Evolutionary conservation across 2,797 vertebrate genomes (phyloP), one percentile per base, ranked within the genome.

Genomic region (Lithobates sylvaticus): DNA sequence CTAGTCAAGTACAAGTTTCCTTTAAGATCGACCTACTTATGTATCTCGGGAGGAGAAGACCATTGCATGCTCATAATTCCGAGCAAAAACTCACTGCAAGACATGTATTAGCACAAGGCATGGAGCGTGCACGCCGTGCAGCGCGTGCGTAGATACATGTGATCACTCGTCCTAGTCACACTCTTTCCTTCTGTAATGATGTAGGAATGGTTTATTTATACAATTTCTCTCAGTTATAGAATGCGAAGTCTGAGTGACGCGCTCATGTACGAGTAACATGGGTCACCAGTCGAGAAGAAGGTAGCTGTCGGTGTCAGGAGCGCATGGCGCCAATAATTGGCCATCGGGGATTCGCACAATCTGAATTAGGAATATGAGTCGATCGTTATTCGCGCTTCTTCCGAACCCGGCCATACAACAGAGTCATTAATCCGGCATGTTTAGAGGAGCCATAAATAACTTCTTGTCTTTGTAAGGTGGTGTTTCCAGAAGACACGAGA

Each of bases 371-470:
- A 12, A 73, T 82, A 73, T 44, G 80, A 82, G n/a, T 73, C 4
- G 64, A 67, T 15, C 42, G 74, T 68, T n/a, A 75, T 54, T 50
- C 29, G 80, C 61, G 54, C 58, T 34, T 79, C 26, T 23, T 27
- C 27, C 16, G 34, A 65, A 78, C 72, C 27, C 13, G 73, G 50
- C 50, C 9, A 61, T 74, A 64, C 79, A 72, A 61, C 50, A 61
- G 27, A 64, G 26, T 61, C 34, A 73, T 82, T n/a, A 64, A 74
- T 74, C 39, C 79, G 61, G 32, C 47, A 81, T 64, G 78, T 36
- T 61, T 58, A 65, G 61, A 34, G 65, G 21, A 83, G 58, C 42
- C 80, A 54, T 86, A 83, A 68, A 86, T 74, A 83, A 75, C 36
- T 74, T 73, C 75, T 68, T 26, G 10, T 74, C 69, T 83, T 78